Evolutionary conservation across 2,113 vertebrate genomes (phyloP), one percentile per base, ranked within the genome.

Genomic region (Cottus gobio): DNA sequence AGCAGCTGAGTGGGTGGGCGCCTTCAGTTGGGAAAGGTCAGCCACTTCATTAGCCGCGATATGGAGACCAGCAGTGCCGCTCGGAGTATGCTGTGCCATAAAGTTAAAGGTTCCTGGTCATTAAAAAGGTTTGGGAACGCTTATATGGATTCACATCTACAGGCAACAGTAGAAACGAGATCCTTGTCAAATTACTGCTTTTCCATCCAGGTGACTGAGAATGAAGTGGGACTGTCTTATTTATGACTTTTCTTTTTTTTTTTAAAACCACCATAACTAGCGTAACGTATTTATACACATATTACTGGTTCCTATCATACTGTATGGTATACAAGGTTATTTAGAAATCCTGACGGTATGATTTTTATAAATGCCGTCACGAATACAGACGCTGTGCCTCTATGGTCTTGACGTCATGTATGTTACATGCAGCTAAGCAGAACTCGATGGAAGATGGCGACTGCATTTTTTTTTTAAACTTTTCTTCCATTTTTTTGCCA

Each of bases 21-120:
- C 79, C 75, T 67, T 80, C 39, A 64, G 52, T 61, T 22, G 3
- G 71, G 46, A 82, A 88, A 89, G 87, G 89, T 89, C 89, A 89
- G 75, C 66, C 66, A 56, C 82, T 86, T 79, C 80, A 89, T 90
- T 88, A 88, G 80, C 24, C 1, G 4, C 61, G 72, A 71, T 61
- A 62, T 52, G 62, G 77, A 75, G 75, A 60, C 31, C 36, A 26
- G 62, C 10, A 36, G 74, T 50, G 67, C 80, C 48, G 34, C 39
- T 60, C 11, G 0, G 39, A 64, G 58, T 30, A 31, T 15, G 58
- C 39, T 4, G 37, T 6, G 7, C 67, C 61, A 31, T 75, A 18
- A 20, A 81, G 36, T 68, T 65, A 58, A 79, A 69, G 75, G 15
- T 26, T 18, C 36, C 12, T 15, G 9, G 1, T 44, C 22, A 20